Percentiles rank a stretch among this genome's conserved stretches.
phyloP scores from a whole-genome alignment of 2,797 vertebrate genomes.

The Sebastes itinus region DNA sequence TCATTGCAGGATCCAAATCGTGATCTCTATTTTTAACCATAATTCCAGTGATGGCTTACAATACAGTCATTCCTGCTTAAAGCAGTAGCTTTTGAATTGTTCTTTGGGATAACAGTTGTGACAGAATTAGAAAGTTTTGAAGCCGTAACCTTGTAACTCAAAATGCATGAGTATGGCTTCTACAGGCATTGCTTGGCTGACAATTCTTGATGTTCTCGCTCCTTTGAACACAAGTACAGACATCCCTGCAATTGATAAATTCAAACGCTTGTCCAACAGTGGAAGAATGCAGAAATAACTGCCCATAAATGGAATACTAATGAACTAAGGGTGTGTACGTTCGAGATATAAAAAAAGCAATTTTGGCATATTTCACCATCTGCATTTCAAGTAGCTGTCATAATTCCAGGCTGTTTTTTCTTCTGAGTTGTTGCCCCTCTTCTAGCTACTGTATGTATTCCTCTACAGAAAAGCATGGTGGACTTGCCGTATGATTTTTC shows the following conservation, averaged over 20 bases:
- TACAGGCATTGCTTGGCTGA: slow-evolving; percentile 45
- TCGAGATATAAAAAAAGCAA: neutral
- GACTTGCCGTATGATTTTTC: neutral
- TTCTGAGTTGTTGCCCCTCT: neutral
- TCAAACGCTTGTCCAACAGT: slow-evolving; percentile 29
- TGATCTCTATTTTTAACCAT: slow-evolving; percentile 60
- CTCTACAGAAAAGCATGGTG: neutral
- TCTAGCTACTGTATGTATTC: neutral
- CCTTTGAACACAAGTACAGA: slow-evolving; percentile 55
- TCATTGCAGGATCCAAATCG: slow-evolving; percentile 37
- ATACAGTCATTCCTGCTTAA: slow-evolving; percentile 38
- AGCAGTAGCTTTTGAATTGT: slow-evolving; percentile 44
- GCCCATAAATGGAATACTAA: slow-evolving; percentile 41
- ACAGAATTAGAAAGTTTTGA: slow-evolving; percentile 64
- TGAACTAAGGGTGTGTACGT: slow-evolving; percentile 12
- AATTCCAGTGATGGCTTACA: slow-evolving; percentile 29
- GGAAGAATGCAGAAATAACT: slow-evolving; percentile 7
- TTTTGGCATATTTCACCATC: slow-evolving; percentile 27
- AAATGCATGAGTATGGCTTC: slow-evolving; percentile 40
- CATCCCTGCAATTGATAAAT: slow-evolving; percentile 20
- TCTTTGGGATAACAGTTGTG: slow-evolving; percentile 57
- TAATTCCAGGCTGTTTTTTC: neutral
- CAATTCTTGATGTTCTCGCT: slow-evolving; percentile 35
- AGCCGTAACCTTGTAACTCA: slow-evolving; percentile 54
- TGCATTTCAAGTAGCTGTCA: slow-evolving; percentile 21